Conservation (phyloP, 2,797 vertebrate species). For the Trematomus bernacchii region DNA sequence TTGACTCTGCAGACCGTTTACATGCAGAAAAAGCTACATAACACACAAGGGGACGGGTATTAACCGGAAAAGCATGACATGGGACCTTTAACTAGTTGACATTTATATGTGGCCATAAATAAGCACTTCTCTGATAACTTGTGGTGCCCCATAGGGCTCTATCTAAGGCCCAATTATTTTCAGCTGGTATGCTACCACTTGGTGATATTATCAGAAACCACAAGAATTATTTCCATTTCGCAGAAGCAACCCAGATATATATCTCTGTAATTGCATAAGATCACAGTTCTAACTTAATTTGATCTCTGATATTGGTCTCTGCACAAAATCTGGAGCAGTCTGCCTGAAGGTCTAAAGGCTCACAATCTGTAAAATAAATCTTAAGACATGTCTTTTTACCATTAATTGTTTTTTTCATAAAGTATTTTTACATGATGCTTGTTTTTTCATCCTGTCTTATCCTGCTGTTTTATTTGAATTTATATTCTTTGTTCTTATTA, state of each 20-base stretch:
- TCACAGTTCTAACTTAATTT: not conserved
- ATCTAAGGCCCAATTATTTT: not conserved
- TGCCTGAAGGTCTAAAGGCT: not conserved
- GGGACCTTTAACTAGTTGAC: not conserved
- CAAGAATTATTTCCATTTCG: constrained; percentile 1
- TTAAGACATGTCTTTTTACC: not conserved
- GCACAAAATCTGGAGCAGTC: not conserved
- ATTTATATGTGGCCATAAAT: not conserved
- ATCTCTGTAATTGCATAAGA: constrained; percentile 10
- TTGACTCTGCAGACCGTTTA: too few species aligned
- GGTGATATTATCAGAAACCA: not conserved
- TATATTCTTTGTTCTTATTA: too few species aligned
- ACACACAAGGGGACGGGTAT: too few species aligned
- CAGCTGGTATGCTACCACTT: not conserved
- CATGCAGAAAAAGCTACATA: too few species aligned
- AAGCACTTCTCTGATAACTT: not conserved
- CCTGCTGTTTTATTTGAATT: not conserved
- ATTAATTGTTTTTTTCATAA: not conserved
- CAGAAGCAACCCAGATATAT: not conserved
- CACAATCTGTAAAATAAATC: not conserved
- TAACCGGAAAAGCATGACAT: too few species aligned
- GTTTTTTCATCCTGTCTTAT: not conserved
- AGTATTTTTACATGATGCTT: not conserved
- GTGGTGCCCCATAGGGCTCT: not conserved
- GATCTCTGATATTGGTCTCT: not conserved